Conservation (phyloP, 2,797 vertebrate species). For the Karalla daura region DNA sequence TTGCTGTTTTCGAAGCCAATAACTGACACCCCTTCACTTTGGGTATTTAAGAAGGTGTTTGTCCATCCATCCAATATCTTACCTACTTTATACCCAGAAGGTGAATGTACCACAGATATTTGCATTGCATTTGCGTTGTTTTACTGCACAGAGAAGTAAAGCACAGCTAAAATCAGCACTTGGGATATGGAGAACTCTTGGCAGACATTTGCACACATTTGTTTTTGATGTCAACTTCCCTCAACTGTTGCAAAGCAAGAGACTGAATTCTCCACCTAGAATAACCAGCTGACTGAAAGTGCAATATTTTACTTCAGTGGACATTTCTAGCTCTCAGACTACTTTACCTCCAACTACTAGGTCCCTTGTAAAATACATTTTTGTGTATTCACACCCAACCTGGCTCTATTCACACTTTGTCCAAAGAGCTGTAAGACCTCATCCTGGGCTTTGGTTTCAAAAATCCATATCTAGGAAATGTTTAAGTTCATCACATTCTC, state of each 20-base stretch:
- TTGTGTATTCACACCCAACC: background rate
- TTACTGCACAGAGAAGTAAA: background rate
- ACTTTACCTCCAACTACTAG: background rate
- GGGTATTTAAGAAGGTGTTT: background rate
- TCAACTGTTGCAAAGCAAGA: too few relatives aligned
- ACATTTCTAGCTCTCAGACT: conserved; percentile 1
- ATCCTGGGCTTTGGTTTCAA: background rate
- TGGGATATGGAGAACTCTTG: background rate
- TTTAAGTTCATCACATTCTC: background rate
- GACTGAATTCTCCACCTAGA: background rate
- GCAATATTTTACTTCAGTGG: conserved; percentile 2
- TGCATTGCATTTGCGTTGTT: too few relatives aligned
- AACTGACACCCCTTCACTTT: background rate
- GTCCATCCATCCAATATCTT: too few relatives aligned
- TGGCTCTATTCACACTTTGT: background rate
- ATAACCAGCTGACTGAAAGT: background rate
- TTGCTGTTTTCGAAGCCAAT: background rate
- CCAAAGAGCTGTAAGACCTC: background rate
- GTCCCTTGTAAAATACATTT: background rate
- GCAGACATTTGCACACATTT: background rate
- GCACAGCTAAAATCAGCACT: background rate
- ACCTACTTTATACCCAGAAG: too few relatives aligned
- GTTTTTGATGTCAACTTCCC: too few relatives aligned
- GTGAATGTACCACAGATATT: too few relatives aligned
- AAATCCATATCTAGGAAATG: background rate